Conservation (phyloP, 2,113 vertebrate species). For the Porphyrio hochstetteri region DNA sequence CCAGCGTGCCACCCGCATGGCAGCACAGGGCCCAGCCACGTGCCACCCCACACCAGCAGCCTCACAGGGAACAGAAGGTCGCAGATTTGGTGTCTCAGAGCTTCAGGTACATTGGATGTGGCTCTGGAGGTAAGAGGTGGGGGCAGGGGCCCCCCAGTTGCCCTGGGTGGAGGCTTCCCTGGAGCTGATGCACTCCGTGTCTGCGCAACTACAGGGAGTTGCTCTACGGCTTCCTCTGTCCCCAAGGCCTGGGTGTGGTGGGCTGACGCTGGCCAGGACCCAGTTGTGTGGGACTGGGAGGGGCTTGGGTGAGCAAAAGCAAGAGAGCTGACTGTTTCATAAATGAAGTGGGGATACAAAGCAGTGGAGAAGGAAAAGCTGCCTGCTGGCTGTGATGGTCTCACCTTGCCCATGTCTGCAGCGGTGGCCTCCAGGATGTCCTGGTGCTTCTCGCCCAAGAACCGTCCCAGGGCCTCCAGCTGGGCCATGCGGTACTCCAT, state of each 20-base stretch:
- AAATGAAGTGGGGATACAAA: neutral
- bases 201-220: neutral
- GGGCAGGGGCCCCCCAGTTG: no score
- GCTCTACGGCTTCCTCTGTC: neutral
- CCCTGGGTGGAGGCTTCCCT: no score
- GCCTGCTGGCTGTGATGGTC: neutral
- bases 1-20: fast-evolving
- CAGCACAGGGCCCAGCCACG: neutral
- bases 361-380: neutral
- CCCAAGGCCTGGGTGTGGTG: neutral
- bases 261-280: neutral
- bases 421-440: conserved; percentile 71
- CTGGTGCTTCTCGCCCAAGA: conserved; percentile 78
- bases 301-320: neutral
- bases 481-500: conserved; percentile 72
- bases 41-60: neutral
- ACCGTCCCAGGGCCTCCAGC: conserved; percentile 69
- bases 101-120: fast-evolving
- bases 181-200: neutral
- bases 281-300: no score
- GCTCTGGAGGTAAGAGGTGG: neutral
- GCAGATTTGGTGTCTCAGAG: neutral
- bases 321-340: neutral
- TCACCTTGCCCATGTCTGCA: conserved; percentile 80
- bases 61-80: neutral